Conservation (phyloP, 2,113 vertebrate species). For the Ptyas mucosa region DNA sequence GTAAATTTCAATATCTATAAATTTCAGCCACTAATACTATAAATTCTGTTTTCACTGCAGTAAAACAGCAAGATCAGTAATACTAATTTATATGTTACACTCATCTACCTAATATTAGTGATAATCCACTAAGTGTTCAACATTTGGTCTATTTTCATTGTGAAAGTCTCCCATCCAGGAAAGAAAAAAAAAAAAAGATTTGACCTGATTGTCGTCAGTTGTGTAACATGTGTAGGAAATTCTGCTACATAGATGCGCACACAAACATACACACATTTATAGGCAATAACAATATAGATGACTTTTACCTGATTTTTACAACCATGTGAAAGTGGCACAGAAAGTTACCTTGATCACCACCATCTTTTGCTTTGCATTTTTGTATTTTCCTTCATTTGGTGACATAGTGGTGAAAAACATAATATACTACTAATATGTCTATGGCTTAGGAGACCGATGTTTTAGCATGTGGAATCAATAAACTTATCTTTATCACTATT, state of each 20-base stretch:
- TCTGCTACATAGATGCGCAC: not conserved
- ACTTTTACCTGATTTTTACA: not conserved
- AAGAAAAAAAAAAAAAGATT: not conserved
- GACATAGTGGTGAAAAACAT: not conserved
- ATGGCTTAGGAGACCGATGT: not conserved
- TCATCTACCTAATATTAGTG: slow-evolving; percentile 38
- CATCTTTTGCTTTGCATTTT: slow-evolving; percentile 10
- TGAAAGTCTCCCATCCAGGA: not conserved
- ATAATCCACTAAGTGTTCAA: not conserved
- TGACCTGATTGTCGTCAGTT: not conserved
- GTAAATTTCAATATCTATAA: not conserved
- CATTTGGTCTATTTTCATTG: not conserved
- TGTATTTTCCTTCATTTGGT: slow-evolving; percentile 38
- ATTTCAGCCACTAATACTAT: not conserved
- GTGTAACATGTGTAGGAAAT: not conserved
- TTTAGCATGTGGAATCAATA: not conserved
- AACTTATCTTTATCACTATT: not conserved
- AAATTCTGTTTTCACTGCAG: slow-evolving; percentile 32
- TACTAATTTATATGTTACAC: slow-evolving; percentile 43
- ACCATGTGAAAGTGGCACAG: not conserved
- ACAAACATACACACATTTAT: not conserved
- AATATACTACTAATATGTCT: not conserved
- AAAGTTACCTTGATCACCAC: not conserved
- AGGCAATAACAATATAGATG: not conserved
- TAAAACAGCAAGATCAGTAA: slow-evolving; percentile 39